phyloP scores from a whole-genome alignment of 2,113 vertebrate genomes.

The Oceanodroma tethys region DNA sequence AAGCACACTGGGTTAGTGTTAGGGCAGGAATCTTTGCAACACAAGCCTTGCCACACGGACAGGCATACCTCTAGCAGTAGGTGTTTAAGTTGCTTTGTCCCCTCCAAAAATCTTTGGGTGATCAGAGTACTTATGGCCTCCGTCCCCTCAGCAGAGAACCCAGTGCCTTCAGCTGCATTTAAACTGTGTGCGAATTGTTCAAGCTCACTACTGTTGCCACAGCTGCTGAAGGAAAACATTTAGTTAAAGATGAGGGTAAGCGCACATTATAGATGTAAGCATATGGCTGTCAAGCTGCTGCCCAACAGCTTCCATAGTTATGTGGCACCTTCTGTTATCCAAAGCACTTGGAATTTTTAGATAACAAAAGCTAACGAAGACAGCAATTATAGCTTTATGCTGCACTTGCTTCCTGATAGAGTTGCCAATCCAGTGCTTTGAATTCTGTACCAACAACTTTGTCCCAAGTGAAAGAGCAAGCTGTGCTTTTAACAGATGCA shows the following conservation, averaged over 20 bases:
- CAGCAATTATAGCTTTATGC: constrained; percentile 29
- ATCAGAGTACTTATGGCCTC: background rate
- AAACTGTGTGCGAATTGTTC: background rate
- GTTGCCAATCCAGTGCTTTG: constrained; percentile 55
- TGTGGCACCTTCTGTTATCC: constrained; percentile 1
- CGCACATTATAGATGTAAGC: background rate
- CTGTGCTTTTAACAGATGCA: constrained; percentile 40
- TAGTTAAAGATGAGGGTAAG: constrained; percentile 2
- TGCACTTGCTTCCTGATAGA: constrained; percentile 48
- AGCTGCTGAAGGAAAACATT: constrained; percentile 21
- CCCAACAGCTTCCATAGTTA: constrained; percentile 1
- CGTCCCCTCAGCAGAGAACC: background rate
- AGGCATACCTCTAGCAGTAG: background rate
- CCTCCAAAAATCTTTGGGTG: background rate
- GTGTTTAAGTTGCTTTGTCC: background rate
- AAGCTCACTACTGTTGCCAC: background rate
- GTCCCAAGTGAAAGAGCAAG: constrained; percentile 39
- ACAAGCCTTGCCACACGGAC: background rate
- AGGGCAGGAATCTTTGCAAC: background rate
- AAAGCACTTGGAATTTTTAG: constrained; percentile 47
- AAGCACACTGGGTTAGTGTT: background rate
- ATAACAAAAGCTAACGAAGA: constrained; percentile 44
- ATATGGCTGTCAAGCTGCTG: constrained; percentile 27
- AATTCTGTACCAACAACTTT: constrained; percentile 50
- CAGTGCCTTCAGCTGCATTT: background rate